These are phyloP conservation scores for Tolypeutes matacus DNA, from an alignment of 2,797 vertebrate species.

Conservation along the genomic window DNA sequence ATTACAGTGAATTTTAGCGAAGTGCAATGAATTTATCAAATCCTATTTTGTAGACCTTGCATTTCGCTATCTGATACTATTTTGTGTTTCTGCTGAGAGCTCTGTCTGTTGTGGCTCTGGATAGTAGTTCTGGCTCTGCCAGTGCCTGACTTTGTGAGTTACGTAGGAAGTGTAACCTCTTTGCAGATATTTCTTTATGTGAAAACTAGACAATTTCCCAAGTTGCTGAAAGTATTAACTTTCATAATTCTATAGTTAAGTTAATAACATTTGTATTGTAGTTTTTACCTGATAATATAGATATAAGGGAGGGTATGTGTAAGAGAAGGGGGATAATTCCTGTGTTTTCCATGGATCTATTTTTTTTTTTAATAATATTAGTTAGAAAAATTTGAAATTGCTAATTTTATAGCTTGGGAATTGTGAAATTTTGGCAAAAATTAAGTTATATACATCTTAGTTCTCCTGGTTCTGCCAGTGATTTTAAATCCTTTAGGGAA, in stretches of 20 bases:
- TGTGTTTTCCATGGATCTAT: accelerated
- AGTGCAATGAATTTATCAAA: accelerated
- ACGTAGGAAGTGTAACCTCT: accelerated
- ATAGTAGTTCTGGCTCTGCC: too few relatives aligned
- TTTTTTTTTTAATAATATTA: not conserved
- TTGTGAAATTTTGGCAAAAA: accelerated
- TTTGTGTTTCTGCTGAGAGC: accelerated
- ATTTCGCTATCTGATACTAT: accelerated
- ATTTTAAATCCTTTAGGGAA: too few relatives aligned
- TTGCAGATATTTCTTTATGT: accelerated
- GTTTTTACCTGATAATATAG: not conserved
- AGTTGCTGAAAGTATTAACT: not conserved
- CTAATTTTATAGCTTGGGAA: not conserved
- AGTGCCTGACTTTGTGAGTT: not conserved
- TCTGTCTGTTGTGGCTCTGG: accelerated
- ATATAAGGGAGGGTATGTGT: accelerated
- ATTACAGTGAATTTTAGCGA: accelerated
- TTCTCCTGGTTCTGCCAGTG: not conserved
- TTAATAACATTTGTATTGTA: not conserved
- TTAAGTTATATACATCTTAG: not conserved
- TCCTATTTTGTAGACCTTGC: accelerated
- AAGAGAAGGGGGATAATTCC: accelerated
- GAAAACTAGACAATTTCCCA: accelerated
- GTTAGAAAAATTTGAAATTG: accelerated
- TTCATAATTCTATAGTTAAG: not conserved